These are phyloP conservation scores for Catamblyrhynchus diadema DNA, from an alignment of 2,797 vertebrate species.

Conservation along the genomic window DNA sequence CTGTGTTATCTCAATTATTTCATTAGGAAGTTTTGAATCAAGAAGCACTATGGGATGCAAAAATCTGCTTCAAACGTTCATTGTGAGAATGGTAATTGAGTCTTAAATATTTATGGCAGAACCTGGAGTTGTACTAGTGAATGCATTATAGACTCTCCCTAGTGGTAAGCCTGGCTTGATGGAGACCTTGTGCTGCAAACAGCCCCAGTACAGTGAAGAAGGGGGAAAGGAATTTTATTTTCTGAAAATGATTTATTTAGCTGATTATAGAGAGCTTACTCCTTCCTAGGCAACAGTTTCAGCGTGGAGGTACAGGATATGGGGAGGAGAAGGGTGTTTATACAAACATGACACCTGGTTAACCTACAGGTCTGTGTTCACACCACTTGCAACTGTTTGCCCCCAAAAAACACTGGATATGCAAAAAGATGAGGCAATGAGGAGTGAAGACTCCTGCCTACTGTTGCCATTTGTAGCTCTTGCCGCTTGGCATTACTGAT, in stretches of 20 bases:
- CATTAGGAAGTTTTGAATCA: not conserved
- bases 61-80: not conserved
- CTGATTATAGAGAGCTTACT: not conserved
- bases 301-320: fast-evolving
- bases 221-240: not conserved
- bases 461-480: not conserved
- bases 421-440: not conserved
- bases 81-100: not conserved
- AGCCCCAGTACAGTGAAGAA: not conserved
- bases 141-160: not conserved
- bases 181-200: not conserved
- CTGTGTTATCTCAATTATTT: not conserved
- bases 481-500: not conserved
- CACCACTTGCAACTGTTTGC: not conserved
- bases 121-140: not conserved
- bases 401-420: not conserved
- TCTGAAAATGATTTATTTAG: not conserved
- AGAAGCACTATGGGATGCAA: not conserved
- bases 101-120: constrained; percentile 27
- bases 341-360: not conserved
- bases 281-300: not conserved
- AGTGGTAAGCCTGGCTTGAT: not conserved
- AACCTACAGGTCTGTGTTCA: not conserved
- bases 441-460: not conserved
- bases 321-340: not conserved